phyloP scores from a whole-genome alignment of 2,113 vertebrate genomes.

The Kryptolebias marmoratus region DNA sequence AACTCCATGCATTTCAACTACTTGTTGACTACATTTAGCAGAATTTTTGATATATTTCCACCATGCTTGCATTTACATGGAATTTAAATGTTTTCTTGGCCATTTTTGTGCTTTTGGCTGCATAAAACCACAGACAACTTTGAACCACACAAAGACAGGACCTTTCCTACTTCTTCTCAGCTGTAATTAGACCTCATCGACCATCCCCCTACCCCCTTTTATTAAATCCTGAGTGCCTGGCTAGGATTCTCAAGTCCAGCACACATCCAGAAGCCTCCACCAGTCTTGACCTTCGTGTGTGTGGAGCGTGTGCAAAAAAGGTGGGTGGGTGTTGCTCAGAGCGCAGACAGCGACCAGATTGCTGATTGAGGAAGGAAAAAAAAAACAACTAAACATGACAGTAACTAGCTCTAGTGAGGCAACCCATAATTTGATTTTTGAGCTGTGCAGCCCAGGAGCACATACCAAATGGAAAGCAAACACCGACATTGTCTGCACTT shows the following conservation, averaged over 20 bases:
- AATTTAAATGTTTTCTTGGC: neutral
- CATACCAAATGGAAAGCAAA: too few relatives aligned
- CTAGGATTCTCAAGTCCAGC: neutral
- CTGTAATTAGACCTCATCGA: neutral
- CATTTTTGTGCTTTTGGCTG: neutral
- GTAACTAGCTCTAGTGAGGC: too few relatives aligned
- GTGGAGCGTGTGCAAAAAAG: neutral
- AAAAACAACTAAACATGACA: neutral
- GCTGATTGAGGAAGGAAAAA: neutral
- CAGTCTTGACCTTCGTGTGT: neutral
- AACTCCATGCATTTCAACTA: neutral
- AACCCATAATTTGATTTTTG: too few relatives aligned
- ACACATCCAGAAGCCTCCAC: neutral
- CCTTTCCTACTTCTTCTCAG: neutral
- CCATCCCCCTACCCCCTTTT: neutral
- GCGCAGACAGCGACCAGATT: neutral
- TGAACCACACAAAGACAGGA: neutral
- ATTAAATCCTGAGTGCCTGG: neutral
- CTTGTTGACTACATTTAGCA: too few relatives aligned
- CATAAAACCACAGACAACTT: neutral
- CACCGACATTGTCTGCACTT: too few relatives aligned
- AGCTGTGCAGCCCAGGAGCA: too few relatives aligned
- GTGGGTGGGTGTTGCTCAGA: neutral
- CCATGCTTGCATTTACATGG: neutral
- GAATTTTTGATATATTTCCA: neutral